These are phyloP conservation scores for Ectropis crepuscularia DNA, from an alignment of 2,888 invertebrate genomes.

Conservation along the genomic window DNA sequence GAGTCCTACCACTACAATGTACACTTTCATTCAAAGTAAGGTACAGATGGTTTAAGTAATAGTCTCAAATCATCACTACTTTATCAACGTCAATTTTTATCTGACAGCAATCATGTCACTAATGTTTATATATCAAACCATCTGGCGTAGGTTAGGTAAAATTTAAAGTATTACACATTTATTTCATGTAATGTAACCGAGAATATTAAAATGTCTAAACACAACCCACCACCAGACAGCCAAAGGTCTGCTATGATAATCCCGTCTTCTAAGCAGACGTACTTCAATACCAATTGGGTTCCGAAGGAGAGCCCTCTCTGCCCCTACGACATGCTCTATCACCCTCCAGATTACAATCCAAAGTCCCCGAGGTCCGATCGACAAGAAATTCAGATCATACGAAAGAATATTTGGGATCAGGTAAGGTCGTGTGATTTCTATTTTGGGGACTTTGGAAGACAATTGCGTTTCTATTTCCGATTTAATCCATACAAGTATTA, in stretches of 20 bases:
- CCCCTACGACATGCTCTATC: constrained; percentile 77
- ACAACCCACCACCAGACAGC: constrained; percentile 48
- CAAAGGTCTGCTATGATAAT: constrained; percentile 69
- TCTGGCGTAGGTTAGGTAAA: neutral
- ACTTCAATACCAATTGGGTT: constrained; percentile 71
- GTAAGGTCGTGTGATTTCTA: constrained; percentile 42
- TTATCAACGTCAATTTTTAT: too few species aligned
- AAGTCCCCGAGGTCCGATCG: constrained; percentile 74
- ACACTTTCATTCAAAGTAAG: too few species aligned
- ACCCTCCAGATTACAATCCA: constrained; percentile 78
- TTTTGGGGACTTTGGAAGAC: too few species aligned
- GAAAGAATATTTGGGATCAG: constrained; percentile 75
- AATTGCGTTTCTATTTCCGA: too few species aligned
- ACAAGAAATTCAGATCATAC: constrained; percentile 71
- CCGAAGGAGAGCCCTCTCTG: constrained; percentile 58
- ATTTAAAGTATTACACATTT: neutral
- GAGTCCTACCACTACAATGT: too few species aligned
- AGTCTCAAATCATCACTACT: too few species aligned
- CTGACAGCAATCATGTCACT: too few species aligned
- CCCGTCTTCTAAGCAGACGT: constrained; percentile 68
- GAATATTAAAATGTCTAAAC: constrained; percentile 16
- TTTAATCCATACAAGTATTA: too few species aligned
- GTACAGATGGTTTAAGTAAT: too few species aligned
- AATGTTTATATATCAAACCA: too few species aligned
- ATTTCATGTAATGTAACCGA: neutral